phyloP scores from a whole-genome alignment of 2,888 invertebrate genomes.

The Koerneria pararmatus region DNA sequence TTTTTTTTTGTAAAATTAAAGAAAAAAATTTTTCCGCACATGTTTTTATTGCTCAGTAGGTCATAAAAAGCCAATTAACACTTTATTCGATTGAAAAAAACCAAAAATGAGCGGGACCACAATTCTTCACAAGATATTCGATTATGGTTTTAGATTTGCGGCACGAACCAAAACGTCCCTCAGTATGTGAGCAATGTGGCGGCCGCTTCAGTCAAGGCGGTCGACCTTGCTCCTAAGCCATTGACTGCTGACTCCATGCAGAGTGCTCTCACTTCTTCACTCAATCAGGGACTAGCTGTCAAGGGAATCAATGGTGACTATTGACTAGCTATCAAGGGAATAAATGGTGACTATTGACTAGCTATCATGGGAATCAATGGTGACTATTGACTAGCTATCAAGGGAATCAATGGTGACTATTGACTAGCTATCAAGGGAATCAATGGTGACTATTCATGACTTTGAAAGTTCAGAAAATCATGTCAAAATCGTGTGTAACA shows the following conservation, averaged over 20 bases:
- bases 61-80: too few relatives aligned
- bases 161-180: slow-evolving; percentile 32
- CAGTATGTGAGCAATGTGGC: slow-evolving; percentile 36
- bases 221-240: slow-evolving; percentile 10
- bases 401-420: slow-evolving; percentile 45
- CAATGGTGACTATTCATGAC: too few relatives aligned
- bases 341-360: too few relatives aligned
- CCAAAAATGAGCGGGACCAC: too few relatives aligned
- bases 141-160: slow-evolving; percentile 34
- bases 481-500: too few relatives aligned
- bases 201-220: slow-evolving; percentile 32
- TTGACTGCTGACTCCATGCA: slow-evolving; percentile 14
- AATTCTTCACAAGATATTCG: neutral
- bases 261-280: slow-evolving; percentile 24
- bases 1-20: too few relatives aligned
- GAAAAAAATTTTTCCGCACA: too few relatives aligned
- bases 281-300: slow-evolving; percentile 35
- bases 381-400: slow-evolving; percentile 32
- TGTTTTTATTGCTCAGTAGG: too few relatives aligned
- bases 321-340: too few relatives aligned
- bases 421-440: too few relatives aligned
- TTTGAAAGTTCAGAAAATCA: neutral
- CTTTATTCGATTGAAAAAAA: too few relatives aligned
- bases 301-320: slow-evolving; percentile 48
- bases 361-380: slow-evolving; percentile 48